Evolutionary conservation across 2,113 vertebrate species (phyloP), one percentile per base, ranked within the genome.

Genomic region (Nettapus auritus): DNA sequence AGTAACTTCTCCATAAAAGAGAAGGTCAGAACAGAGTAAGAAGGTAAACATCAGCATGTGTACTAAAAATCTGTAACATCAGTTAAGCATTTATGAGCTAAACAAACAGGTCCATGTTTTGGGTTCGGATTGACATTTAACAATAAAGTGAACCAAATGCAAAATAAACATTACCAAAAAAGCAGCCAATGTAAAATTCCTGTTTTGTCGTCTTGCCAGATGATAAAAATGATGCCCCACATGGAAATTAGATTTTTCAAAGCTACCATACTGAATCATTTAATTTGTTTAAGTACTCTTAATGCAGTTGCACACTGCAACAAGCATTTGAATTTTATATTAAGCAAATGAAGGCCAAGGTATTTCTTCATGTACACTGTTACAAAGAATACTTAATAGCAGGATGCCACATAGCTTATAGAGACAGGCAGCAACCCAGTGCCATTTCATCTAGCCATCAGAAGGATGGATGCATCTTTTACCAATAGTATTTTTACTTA

Each of bases 251-350:
- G 82, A 92, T 91, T 97, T 87, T 93, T 95, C 89, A 90, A 52
- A 96, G 83, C 74, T 88, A 92, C 81, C 69, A 91, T 13, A 87
- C 42, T 85, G 94, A 97, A 97, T 90, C 84, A 96, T 96, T 96
- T 97, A 90, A 98, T 97, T 96, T 97, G 89, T 97, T 70, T 95
- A 92, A 97, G 75, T 93, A 90, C 50, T 94, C 71, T 67, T 66
- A 97, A 96, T 92, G 84, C 82, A 64, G 7, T 66, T 94, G 76
- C 84, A 92, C 62, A 82, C 31, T 79, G 87, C 89, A 91, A 62
- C 67, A 69, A 94, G 71, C 90, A 97, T 96, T 55, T 78, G 82
- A 93, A 85, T 93, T 97, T 97, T 89, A 96, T 85, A 97, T 90
- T 68, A 93, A 97, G 92, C 48, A 96, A 97, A 94, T 83, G 87